Evolutionary conservation across 2,113 vertebrate genomes (phyloP).

Genomic region (Xiphorhynchus elegans): DNA sequence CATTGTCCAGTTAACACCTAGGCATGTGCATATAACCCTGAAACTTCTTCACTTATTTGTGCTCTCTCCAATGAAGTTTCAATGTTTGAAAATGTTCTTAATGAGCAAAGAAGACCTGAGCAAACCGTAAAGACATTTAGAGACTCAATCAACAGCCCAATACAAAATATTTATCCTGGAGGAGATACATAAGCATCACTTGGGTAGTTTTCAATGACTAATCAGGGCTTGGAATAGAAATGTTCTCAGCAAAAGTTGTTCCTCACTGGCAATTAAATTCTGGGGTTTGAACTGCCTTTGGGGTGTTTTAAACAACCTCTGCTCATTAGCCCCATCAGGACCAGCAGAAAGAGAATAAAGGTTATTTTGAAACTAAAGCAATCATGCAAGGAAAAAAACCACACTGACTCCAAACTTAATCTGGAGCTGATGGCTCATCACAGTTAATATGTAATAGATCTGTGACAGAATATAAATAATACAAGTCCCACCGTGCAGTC

Average conservation of each 20-base stretch:
- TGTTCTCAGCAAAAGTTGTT: background rate
- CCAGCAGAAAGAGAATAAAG: background rate
- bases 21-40: background rate
- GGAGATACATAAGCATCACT: background rate
- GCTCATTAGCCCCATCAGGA: background rate
- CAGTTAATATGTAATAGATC: background rate
- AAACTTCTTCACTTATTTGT: background rate
- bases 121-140: background rate
- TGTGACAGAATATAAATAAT: background rate
- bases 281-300: background rate
- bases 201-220: background rate
- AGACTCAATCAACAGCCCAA: background rate
- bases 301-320: background rate
- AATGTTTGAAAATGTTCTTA: background rate
- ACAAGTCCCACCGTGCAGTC: background rate
- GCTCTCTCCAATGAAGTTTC: background rate
- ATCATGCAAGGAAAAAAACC: background rate
- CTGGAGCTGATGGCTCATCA: background rate
- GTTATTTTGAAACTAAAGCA: background rate
- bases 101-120: background rate
- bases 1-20: background rate
- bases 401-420: background rate
- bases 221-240: background rate
- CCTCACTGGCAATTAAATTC: background rate
- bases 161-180: background rate